A percentile compares a stretch with the other conserved stretches of the same genome.
phyloP scores from a whole-genome alignment of 2,113 vertebrate species.

The Taxidea taxus region DNA sequence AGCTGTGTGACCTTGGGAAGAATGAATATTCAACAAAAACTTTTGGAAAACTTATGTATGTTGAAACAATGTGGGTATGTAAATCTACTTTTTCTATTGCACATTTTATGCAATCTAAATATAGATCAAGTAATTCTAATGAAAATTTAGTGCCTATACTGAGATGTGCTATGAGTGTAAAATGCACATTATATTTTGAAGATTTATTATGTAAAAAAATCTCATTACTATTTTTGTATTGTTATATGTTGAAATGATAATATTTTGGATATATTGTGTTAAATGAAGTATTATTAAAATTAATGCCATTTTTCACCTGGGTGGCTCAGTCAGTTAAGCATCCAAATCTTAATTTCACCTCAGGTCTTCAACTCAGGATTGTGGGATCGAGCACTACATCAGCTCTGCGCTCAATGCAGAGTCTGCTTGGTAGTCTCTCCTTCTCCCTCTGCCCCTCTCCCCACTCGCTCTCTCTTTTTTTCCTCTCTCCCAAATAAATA shows the following conservation, averaged over 20 bases:
- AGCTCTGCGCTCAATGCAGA: background rate
- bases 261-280: background rate
- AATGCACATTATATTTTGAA: background rate
- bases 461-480: background rate
- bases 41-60: background rate
- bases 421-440: background rate
- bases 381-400: no score
- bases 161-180: background rate
- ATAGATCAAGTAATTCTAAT: background rate
- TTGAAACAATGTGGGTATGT: background rate
- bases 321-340: background rate
- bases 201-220: background rate
- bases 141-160: background rate
- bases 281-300: slow-evolving; percentile 16
- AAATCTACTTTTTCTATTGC: background rate
- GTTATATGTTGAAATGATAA: background rate
- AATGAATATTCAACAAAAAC: background rate
- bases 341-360: background rate
- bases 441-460: background rate
- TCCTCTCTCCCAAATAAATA: background rate
- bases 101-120: background rate
- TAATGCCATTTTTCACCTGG: background rate
- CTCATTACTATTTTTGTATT: background rate
- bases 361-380: background rate
- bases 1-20: background rate